Conservation (phyloP, 2,888 invertebrate genomes). For the Lepidocyrtinus sp. region DNA sequence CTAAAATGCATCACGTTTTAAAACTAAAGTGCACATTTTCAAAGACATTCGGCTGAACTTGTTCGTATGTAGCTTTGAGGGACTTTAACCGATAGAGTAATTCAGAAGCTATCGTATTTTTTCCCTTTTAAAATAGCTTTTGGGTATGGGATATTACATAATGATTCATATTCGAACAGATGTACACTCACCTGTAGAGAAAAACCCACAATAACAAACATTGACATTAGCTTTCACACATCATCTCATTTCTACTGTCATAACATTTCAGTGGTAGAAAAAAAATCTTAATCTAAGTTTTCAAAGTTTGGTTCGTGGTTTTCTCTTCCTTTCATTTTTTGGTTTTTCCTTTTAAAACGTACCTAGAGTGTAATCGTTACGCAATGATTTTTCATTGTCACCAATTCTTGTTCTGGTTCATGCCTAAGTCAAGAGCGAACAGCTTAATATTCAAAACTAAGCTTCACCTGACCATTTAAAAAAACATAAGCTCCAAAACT, state of each 20-base stretch:
- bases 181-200: not conserved
- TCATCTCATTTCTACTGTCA: constrained; percentile 1
- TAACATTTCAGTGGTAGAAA: constrained; percentile 8
- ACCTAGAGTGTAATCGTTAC: not conserved
- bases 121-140: no score
- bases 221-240: constrained; percentile 16
- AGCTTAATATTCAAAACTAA: constrained; percentile 7
- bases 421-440: constrained; percentile 13
- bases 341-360: not conserved
- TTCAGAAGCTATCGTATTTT: no score
- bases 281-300: constrained; percentile 1
- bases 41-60: no score
- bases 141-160: no score
- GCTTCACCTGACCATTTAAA: constrained; percentile 14
- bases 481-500: not conserved
- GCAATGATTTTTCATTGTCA: constrained; percentile 8
- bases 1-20: no score
- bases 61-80: no score
- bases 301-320: not conserved
- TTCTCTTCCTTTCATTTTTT: constrained; percentile 18
- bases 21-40: no score
- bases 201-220: not conserved
- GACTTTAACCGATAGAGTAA: no score
- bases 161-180: no score
- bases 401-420: constrained; percentile 11